Percentiles rank a stretch among this genome's conserved stretches.
Evolutionary conservation across 2,113 vertebrate genomes (phyloP).

Genomic region (Montifringilla adamsi): DNA sequence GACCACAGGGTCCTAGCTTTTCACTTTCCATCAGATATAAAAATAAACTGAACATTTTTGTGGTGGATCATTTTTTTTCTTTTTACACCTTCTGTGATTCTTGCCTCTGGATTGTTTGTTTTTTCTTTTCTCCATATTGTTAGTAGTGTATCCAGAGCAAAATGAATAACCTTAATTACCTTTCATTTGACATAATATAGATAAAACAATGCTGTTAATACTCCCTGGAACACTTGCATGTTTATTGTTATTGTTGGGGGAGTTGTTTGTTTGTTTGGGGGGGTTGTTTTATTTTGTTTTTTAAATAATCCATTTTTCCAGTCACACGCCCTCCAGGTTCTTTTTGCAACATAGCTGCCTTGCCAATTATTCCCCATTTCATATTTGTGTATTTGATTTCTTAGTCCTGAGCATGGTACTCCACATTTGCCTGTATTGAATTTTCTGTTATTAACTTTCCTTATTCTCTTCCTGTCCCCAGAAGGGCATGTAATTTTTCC

Average conservation of each 20-base stretch:
- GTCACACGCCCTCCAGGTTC: not conserved
- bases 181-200: not conserved
- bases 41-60: not conserved
- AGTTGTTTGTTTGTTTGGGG: not conserved
- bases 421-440: slow-evolving; percentile 8
- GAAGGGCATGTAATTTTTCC: not conserved
- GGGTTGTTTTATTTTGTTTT: not conserved
- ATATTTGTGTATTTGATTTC: slow-evolving; percentile 31
- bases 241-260: not conserved
- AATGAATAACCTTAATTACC: not conserved
- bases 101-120: not conserved
- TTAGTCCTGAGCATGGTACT: not conserved
- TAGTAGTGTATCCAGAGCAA: not conserved
- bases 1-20: not conserved
- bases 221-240: not conserved
- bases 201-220: not conserved
- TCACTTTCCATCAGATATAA: not conserved
- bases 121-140: not conserved
- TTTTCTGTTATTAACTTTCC: slow-evolving; percentile 11
- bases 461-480: not conserved
- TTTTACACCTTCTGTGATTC: not conserved
- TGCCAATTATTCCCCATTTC: slow-evolving; percentile 9
- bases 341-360: not conserved
- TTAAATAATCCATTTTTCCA: not conserved
- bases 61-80: not conserved